These are phyloP conservation scores for Vipera ursinii DNA, from an alignment of 2,797 vertebrate species.

Conservation along the genomic window DNA sequence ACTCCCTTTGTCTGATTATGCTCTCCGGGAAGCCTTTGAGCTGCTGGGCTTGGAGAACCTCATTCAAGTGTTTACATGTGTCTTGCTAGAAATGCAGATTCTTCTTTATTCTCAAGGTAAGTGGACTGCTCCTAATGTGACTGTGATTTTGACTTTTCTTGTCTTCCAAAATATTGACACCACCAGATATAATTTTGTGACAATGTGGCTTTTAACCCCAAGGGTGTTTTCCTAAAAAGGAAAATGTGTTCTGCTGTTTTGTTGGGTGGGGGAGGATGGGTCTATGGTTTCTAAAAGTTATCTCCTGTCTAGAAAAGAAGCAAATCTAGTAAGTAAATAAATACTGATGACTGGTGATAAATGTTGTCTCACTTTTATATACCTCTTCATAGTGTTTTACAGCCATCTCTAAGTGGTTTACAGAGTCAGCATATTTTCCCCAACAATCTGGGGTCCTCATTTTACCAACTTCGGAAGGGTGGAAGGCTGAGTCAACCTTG, in stretches of 20 bases:
- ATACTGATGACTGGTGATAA: constrained; percentile 30
- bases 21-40: constrained; percentile 86
- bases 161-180: not conserved
- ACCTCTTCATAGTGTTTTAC: not conserved
- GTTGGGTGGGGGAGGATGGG: not conserved
- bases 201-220: not conserved
- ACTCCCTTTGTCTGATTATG: constrained; percentile 90
- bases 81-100: constrained; percentile 94
- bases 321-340: not conserved
- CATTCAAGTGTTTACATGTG: constrained; percentile 92
- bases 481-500: not conserved
- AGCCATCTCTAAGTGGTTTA: not conserved
- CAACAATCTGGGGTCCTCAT: not conserved
- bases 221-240: constrained; percentile 30
- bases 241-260: constrained; percentile 18
- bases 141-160: not conserved
- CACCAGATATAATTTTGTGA: not conserved
- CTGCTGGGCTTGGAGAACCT: constrained; percentile 92
- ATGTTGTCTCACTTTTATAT: constrained; percentile 36
- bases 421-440: not conserved
- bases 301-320: not conserved
- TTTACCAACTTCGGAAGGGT: not conserved
- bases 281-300: not conserved
- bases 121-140: not conserved
- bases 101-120: constrained; percentile 95